Evolutionary conservation across 2,797 vertebrate genomes (phyloP).

Genomic region (Lindbergichthys nudifrons): DNA sequence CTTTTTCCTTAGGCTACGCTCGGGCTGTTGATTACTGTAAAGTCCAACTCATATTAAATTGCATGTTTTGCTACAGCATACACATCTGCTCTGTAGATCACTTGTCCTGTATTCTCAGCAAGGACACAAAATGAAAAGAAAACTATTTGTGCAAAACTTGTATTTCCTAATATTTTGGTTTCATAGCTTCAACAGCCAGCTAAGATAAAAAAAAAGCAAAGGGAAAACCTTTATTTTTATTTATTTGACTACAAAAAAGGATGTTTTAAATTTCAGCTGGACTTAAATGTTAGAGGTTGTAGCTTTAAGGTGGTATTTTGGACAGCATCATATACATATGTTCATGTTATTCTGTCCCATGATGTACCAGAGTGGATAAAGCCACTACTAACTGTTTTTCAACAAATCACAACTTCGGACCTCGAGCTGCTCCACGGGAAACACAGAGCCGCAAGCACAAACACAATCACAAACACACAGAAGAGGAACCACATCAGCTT

Average conservation of each 20-base stretch:
- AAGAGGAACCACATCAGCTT: conserved; percentile 25
- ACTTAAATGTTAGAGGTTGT: conserved; percentile 7
- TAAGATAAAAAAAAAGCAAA: not conserved
- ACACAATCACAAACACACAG: conserved; percentile 35
- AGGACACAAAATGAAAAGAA: not conserved
- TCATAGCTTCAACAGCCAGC: not conserved
- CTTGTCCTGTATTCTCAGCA: not conserved
- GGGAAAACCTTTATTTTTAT: not conserved
- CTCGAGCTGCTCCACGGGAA: conserved; percentile 12
- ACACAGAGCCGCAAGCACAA: conserved; percentile 27
- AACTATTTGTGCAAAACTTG: not conserved
- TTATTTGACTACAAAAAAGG: not conserved
- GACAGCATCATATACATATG: not conserved
- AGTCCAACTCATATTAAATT: not conserved
- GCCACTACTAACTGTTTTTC: conserved; percentile 6
- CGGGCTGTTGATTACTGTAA: conserved; percentile 9
- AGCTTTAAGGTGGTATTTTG: conserved; percentile 1
- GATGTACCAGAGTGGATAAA: conserved; percentile 12
- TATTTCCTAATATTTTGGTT: not conserved
- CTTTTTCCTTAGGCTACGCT: not conserved
- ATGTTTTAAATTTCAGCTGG: not conserved
- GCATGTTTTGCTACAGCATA: not conserved
- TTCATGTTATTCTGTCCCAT: conserved; percentile 10
- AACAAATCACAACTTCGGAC: conserved; percentile 20
- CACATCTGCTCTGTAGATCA: not conserved